A percentile compares a stretch with the other conserved stretches of the same genome.
Conservation (phyloP, 2,113 vertebrate species). For the Halcyon malimbica region DNA sequence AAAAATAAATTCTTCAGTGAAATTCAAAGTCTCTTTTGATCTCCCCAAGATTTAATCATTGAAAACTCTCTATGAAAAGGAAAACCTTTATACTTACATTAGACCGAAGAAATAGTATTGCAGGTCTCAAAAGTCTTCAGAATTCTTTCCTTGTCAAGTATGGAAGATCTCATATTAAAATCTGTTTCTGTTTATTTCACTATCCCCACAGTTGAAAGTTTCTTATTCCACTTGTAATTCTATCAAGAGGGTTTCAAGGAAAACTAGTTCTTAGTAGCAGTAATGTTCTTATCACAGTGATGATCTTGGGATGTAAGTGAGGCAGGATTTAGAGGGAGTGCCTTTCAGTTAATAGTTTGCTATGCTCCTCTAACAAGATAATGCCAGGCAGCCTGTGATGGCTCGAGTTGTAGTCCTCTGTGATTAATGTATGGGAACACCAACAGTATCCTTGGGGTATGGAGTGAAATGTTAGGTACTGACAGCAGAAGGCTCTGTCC, state of each 20-base stretch:
- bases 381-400: not conserved
- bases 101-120: not conserved
- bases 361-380: not conserved
- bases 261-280: not conserved
- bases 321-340: not conserved
- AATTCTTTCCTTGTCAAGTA: not conserved
- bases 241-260: slow-evolving; percentile 7
- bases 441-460: not conserved
- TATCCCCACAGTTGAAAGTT: not conserved
- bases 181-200: slow-evolving; percentile 11
- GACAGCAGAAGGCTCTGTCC: not conserved
- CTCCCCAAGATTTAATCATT: not conserved
- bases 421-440: not conserved
- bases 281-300: not conserved
- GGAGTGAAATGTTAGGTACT: not conserved
- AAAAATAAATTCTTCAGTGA: not conserved
- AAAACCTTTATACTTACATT: not conserved
- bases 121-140: not conserved
- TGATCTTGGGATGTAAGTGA: not conserved
- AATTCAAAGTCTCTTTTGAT: slow-evolving; percentile 20
- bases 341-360: not conserved
- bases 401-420: not conserved
- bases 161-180: not conserved
- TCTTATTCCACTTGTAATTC: slow-evolving; percentile 33
- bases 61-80: not conserved